These are phyloP conservation scores for Ormyrus pomaceus DNA, from an alignment of 2,888 invertebrate genomes.

Conservation along the genomic window DNA sequence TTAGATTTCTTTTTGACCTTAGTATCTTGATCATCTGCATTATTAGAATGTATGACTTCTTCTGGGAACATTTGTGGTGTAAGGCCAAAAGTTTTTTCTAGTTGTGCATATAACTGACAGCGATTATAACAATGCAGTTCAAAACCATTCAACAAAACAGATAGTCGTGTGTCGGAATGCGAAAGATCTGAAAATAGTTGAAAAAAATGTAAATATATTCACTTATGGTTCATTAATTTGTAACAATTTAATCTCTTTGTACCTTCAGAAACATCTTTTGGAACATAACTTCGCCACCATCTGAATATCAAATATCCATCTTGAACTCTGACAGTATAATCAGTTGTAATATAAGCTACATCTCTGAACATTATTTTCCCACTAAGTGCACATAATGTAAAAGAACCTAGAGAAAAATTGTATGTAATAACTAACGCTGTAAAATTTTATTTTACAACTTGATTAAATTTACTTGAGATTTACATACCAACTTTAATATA, in stretches of 20 bases:
- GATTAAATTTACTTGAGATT: background rate
- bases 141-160: slow-evolving; percentile 94
- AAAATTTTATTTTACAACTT: slow-evolving; percentile 15
- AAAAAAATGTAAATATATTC: slow-evolving; percentile 62
- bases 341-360: slow-evolving; percentile 94
- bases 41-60: slow-evolving; percentile 75
- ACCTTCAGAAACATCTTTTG: slow-evolving; percentile 97
- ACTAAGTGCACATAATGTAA: slow-evolving; percentile 95
- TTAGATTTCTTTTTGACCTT: slow-evolving; percentile 68
- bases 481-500: slow-evolving; percentile 91
- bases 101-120: slow-evolving; percentile 88
- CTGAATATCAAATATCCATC: slow-evolving; percentile 98
- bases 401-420: slow-evolving; percentile 84
- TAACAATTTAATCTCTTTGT: slow-evolving; percentile 43
- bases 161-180: slow-evolving; percentile 94
- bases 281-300: slow-evolving; percentile 98
- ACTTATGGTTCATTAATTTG: background rate
- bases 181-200: slow-evolving; percentile 85
- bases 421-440: background rate
- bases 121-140: slow-evolving; percentile 97
- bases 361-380: slow-evolving; percentile 99
- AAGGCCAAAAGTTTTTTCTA: slow-evolving; percentile 92
- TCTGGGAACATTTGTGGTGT: slow-evolving; percentile 86
- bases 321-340: slow-evolving; percentile 94
- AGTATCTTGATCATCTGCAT: slow-evolving; percentile 68